These are phyloP conservation scores for Spodoptera picta DNA, from an alignment of 2,888 invertebrate species.

Conservation along the genomic window DNA sequence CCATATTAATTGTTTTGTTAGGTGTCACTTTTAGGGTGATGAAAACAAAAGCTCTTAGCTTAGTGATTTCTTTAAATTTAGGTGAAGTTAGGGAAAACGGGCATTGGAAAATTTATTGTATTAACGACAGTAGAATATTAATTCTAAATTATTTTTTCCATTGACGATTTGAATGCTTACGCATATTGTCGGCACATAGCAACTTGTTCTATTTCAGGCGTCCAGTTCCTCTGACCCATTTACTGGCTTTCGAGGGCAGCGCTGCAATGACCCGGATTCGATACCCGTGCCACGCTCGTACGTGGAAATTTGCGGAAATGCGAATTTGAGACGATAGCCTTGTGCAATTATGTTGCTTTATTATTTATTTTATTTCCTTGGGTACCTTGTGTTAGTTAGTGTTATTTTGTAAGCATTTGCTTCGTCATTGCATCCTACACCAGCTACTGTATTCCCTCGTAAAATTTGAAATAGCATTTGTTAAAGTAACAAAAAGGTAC, in stretches of 20 bases:
- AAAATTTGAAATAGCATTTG: too few species aligned
- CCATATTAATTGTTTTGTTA: too few species aligned
- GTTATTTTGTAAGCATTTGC: slow-evolving; percentile 1
- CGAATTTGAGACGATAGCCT: slow-evolving; percentile 47
- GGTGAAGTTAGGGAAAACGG: too few species aligned
- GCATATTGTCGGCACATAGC: slow-evolving; percentile 52
- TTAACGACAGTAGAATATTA: slow-evolving; percentile 2
- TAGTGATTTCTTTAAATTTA: too few species aligned
- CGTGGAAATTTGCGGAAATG: slow-evolving; percentile 52
- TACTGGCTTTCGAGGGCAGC: slow-evolving; percentile 68
- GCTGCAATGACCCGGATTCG: slow-evolving; percentile 76
- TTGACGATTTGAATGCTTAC: slow-evolving; percentile 12
- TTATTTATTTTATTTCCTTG: slow-evolving; percentile 24
- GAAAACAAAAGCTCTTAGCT: too few species aligned
- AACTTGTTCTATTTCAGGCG: slow-evolving; percentile 64
- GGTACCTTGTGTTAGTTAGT: neutral
- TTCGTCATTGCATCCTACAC: too few species aligned
- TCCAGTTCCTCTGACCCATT: slow-evolving; percentile 69
- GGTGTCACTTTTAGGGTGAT: too few species aligned
- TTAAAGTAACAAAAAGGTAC: too few species aligned
- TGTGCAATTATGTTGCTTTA: slow-evolving; percentile 36
- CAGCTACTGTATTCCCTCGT: too few species aligned
- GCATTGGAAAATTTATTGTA: neutral
- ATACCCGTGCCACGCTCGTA: slow-evolving; percentile 50
- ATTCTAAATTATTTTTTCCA: slow-evolving; percentile 5